Conservation (phyloP, 1,140 invertebrate genomes). For the Campoletis sonorensis region DNA sequence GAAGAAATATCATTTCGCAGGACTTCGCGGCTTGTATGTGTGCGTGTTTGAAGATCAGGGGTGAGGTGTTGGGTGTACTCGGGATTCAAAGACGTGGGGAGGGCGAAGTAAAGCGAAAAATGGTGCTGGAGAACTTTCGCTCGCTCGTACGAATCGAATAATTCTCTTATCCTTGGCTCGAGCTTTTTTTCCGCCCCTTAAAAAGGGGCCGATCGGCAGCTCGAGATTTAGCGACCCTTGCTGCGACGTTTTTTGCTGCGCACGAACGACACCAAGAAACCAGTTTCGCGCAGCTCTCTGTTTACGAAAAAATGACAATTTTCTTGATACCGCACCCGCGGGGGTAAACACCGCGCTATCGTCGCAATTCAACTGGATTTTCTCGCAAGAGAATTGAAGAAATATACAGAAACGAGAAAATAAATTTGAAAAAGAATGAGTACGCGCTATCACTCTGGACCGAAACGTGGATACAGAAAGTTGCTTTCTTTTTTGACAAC, state of each 20-base stretch:
- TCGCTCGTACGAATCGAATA: slow-evolving; percentile 49
- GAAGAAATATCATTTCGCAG: slow-evolving; percentile 48
- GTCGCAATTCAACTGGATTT: neutral
- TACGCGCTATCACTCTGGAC: too few relatives aligned
- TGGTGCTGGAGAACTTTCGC: slow-evolving; percentile 14
- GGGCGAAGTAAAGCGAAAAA: neutral
- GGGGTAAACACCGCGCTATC: too few relatives aligned
- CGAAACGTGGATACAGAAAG: too few relatives aligned
- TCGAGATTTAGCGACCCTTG: slow-evolving; percentile 52
- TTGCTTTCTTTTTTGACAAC: too few relatives aligned
- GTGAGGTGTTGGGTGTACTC: neutral
- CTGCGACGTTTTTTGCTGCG: slow-evolving; percentile 29
- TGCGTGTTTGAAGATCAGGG: neutral
- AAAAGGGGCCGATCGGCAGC: slow-evolving; percentile 50
- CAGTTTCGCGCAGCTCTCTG: slow-evolving; percentile 15
- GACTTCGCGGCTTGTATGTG: slow-evolving; percentile 5
- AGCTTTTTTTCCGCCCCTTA: slow-evolving; percentile 25
- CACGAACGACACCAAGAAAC: neutral
- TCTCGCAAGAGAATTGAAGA: neutral
- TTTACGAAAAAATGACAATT: slow-evolving; percentile 45
- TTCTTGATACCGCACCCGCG: neutral
- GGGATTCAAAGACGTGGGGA: too few relatives aligned
- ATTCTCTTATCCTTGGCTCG: slow-evolving; percentile 50
- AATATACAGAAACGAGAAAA: too few relatives aligned
- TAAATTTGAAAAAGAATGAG: too few relatives aligned